phyloP scores from a whole-genome alignment of 2,888 invertebrate species.

The Synergus itoensis region DNA sequence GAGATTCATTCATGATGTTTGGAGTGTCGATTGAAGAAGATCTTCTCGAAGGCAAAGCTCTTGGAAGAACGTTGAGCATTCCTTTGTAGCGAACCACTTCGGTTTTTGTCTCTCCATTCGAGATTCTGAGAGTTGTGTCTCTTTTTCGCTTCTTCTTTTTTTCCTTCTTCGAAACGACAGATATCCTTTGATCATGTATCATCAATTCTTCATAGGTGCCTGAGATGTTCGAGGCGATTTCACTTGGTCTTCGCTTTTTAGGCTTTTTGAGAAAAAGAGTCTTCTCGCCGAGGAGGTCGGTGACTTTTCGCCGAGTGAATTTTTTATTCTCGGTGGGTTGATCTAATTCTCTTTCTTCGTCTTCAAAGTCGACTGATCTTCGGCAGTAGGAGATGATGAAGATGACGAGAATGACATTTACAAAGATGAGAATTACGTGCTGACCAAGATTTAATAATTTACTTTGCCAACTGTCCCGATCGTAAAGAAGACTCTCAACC shows the following conservation, averaged over 20 bases:
- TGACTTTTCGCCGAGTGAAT: neutral
- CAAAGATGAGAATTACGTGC: slow-evolving; percentile 79
- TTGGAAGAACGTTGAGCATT: slow-evolving; percentile 54
- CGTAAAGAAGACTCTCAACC: slow-evolving; percentile 82
- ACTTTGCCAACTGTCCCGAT: slow-evolving; percentile 83
- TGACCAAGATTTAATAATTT: slow-evolving; percentile 81
- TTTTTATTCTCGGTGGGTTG: slow-evolving; percentile 36
- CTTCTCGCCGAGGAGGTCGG: neutral
- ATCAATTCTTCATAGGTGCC: slow-evolving; percentile 82
- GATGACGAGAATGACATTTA: slow-evolving; percentile 79
- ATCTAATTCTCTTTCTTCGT: slow-evolving; percentile 72
- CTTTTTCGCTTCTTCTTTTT: slow-evolving; percentile 80
- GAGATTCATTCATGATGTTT: slow-evolving; percentile 43
- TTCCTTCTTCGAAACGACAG: slow-evolving; percentile 71
- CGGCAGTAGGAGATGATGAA: slow-evolving; percentile 80
- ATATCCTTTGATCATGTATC: slow-evolving; percentile 79
- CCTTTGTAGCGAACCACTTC: slow-evolving; percentile 51
- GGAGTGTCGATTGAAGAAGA: slow-evolving; percentile 65
- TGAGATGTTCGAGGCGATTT: slow-evolving; percentile 78
- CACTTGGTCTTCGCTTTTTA: slow-evolving; percentile 85
- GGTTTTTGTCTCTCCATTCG: slow-evolving; percentile 53
- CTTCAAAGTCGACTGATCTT: slow-evolving; percentile 72
- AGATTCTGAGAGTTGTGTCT: slow-evolving; percentile 56
- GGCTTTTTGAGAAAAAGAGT: slow-evolving; percentile 76
- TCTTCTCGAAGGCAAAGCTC: slow-evolving; percentile 61